Evolutionary conservation across 2,888 invertebrate species (phyloP), one percentile per base, ranked within the genome.

Genomic region (Amphipoea oculea): DNA sequence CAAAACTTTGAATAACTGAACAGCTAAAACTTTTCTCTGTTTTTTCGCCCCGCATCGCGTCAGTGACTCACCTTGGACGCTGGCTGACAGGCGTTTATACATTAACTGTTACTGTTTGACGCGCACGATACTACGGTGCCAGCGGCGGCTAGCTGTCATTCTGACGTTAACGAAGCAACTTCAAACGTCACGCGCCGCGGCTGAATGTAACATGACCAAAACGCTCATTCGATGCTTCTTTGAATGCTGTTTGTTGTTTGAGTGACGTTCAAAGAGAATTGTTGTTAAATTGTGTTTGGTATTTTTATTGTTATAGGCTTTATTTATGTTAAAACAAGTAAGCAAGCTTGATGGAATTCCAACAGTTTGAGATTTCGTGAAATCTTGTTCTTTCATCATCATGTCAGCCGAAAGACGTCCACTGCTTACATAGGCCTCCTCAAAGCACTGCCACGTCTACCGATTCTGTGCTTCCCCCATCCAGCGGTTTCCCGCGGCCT

Each of bases 161-260:
- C 29, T 62, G 60, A 70, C 60, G 60, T 60, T 66, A 67, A 83
- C 70, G 62, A 73, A 77, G 40, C 57, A 62, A 51, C 51, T 71
- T 20, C n/a, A 76, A 54, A 40, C 4, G 9, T 72, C 81, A 57
- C 67, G 54, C 20, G 54, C 51, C 40, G 0, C 6, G 48, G 40
- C 67, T 51, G 42, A 74, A 65, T 60, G 20, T 36, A 14, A 63
- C 48, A 60, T 48, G 4, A 36, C 60, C 54, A 23, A 36, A 70
- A 71, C 29, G 17, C 57, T 57, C 23, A 36, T 57, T 23, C 23
- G 5, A 80, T 23, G 17, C 17, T 57, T 40, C 63, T 60, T 40
- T 1, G 9, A 42, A n/a, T 54, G 78, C n/a, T 45, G 3, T 68
- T 68, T 68, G 9, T 60, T 76, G 40, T 78, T 77, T 45, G 60